Evolutionary conservation across 2,888 invertebrate genomes (phyloP).

Genomic region (Lasioglossum zephyrum): DNA sequence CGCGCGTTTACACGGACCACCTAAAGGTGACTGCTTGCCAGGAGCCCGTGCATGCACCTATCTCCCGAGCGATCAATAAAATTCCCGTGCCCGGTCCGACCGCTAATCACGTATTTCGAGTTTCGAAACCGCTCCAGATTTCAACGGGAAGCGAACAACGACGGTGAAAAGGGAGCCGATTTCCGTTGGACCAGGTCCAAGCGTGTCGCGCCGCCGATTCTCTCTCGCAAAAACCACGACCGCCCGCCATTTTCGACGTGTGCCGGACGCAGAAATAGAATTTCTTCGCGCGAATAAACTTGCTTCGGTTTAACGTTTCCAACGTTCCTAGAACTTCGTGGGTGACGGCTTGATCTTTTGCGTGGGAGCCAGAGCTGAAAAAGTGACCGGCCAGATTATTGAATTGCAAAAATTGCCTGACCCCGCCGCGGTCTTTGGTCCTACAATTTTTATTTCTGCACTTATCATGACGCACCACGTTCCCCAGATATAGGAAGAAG

Average conservation of each 20-base stretch:
- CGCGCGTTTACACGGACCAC: conserved; percentile 66
- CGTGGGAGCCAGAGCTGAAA: not conserved
- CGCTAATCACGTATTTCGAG: conserved; percentile 53
- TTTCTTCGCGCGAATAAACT: not conserved
- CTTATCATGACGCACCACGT: not conserved
- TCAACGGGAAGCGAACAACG: conserved; percentile 10
- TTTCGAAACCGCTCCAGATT: conserved; percentile 29
- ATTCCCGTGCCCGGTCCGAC: conserved; percentile 60
- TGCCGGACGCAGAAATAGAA: conserved; percentile 1
- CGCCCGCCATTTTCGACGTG: not conserved
- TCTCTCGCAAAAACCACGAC: conserved; percentile 2
- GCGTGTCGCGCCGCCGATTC: conserved; percentile 15
- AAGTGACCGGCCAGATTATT: not conserved
- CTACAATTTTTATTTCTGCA: not conserved
- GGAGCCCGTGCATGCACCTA: conserved; percentile 43
- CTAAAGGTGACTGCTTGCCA: conserved; percentile 55
- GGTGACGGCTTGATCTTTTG: not conserved
- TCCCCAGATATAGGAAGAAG: not conserved
- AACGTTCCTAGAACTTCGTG: not conserved
- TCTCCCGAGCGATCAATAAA: conserved; percentile 69
- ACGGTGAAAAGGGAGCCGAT: conserved; percentile 23
- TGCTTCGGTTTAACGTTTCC: not conserved
- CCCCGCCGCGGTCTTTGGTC: not conserved
- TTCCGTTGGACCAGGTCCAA: conserved; percentile 37
- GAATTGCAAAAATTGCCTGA: no score